Evolutionary conservation across 2,113 vertebrate genomes (phyloP).

Genomic region (Muntiacus muntjak): DNA sequence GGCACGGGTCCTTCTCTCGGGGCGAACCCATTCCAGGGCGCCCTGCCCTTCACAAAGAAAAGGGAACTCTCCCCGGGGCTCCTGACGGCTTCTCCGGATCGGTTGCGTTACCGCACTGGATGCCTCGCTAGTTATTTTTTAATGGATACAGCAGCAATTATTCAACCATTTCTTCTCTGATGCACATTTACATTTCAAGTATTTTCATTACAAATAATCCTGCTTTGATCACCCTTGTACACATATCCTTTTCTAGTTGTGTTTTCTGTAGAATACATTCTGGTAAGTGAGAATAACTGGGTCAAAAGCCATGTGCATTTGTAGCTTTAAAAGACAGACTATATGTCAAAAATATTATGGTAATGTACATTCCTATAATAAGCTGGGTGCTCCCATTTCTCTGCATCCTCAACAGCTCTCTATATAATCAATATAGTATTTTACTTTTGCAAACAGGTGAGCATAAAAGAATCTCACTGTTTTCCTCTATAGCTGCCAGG

Average conservation of each 20-base stretch:
- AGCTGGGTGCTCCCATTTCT: not conserved
- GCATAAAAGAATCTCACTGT: not conserved
- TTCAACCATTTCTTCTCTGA: not conserved
- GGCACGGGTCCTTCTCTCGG: too few relatives aligned
- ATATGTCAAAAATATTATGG: not conserved
- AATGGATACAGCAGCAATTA: not conserved
- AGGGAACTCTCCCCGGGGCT: too few relatives aligned
- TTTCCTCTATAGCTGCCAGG: not conserved
- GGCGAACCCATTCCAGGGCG: too few relatives aligned
- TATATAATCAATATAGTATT: not conserved
- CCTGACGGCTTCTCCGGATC: too few relatives aligned
- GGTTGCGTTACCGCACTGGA: too few relatives aligned
- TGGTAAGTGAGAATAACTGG: not conserved
- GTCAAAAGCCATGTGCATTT: not conserved
- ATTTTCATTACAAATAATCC: not conserved
- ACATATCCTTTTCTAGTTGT: not conserved
- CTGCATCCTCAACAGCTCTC: not conserved
- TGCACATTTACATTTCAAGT: not conserved
- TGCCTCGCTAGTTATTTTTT: not conserved
- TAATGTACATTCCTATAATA: not conserved
- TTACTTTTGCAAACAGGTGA: not conserved
- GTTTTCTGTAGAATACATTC: not conserved
- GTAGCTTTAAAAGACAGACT: not conserved
- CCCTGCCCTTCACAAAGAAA: too few relatives aligned
- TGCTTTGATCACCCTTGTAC: not conserved